phyloP scores from a whole-genome alignment of 92 coral and sea anemone genomes.

The Muricea muricata region DNA sequence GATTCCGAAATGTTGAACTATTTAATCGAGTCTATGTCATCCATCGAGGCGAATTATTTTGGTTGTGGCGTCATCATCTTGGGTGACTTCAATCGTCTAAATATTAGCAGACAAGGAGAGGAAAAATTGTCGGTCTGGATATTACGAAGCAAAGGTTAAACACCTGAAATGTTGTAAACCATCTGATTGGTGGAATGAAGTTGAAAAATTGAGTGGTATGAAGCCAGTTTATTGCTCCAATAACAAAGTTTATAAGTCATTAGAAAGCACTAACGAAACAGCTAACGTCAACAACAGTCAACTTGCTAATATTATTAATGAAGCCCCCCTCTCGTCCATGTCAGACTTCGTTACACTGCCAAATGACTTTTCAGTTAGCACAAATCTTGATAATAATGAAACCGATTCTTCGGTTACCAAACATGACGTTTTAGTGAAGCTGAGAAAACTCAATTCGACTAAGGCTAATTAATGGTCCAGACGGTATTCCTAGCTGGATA shows the following conservation, averaged over 20 bases:
- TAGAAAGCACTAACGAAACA: slow-evolving; percentile 30
- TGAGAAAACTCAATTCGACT: slow-evolving; percentile 23
- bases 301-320: slow-evolving; percentile 13
- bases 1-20: no score
- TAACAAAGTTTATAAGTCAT: slow-evolving; percentile 28
- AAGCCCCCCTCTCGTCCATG: slow-evolving; percentile 36
- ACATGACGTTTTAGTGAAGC: background rate
- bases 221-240: background rate
- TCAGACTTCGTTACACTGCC: slow-evolving; percentile 25
- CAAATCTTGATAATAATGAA: background rate
- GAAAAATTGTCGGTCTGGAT: slow-evolving; percentile 5
- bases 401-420: background rate
- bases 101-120: no score
- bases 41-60: no score
- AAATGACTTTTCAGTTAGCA: background rate
- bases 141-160: background rate
- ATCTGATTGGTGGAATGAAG: slow-evolving; percentile 21
- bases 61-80: no score
- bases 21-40: no score
- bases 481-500: slow-evolving; percentile 55
- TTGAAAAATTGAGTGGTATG: slow-evolving; percentile 25
- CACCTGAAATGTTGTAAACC: slow-evolving; percentile 38
- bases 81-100: no score
- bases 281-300: background rate
- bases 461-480: slow-evolving; percentile 69